These are phyloP conservation scores for Eulemur rufifrons DNA, from an alignment of 2,113 vertebrate species.

Conservation along the genomic window DNA sequence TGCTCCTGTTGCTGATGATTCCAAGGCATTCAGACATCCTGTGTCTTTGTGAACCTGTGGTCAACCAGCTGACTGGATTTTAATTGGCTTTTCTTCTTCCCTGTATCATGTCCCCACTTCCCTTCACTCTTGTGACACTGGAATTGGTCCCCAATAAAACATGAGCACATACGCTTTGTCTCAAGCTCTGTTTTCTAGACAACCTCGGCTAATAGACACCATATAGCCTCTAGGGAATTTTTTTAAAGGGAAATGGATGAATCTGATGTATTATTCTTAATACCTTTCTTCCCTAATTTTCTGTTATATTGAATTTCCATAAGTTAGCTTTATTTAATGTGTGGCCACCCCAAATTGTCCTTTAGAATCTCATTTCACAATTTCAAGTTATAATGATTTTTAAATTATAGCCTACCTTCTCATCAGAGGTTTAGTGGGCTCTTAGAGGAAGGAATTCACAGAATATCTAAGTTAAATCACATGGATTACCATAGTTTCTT, in stretches of 20 bases:
- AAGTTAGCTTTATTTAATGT: slow-evolving; percentile 21
- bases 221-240: not conserved
- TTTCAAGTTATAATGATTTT: slow-evolving; percentile 49
- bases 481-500: not conserved
- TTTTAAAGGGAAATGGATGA: not conserved
- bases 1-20: not conserved
- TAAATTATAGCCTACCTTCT: slow-evolving; percentile 6
- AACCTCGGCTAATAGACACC: not conserved
- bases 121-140: not conserved
- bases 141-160: not conserved
- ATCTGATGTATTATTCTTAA: not conserved
- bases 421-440: not conserved
- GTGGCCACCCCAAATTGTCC: not conserved
- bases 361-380: not conserved
- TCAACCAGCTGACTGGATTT: not conserved
- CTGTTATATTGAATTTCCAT: not conserved
- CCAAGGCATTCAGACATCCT: not conserved
- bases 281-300: not conserved
- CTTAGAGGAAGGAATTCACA: not conserved
- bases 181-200: not conserved
- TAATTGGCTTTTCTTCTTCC: not conserved
- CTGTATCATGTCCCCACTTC: not conserved
- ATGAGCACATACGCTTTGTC: not conserved
- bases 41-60: not conserved
- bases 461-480: slow-evolving; percentile 35